Evolutionary conservation across 1,140 invertebrate genomes (phyloP).

Genomic region (Ooceraea biroi): DNA sequence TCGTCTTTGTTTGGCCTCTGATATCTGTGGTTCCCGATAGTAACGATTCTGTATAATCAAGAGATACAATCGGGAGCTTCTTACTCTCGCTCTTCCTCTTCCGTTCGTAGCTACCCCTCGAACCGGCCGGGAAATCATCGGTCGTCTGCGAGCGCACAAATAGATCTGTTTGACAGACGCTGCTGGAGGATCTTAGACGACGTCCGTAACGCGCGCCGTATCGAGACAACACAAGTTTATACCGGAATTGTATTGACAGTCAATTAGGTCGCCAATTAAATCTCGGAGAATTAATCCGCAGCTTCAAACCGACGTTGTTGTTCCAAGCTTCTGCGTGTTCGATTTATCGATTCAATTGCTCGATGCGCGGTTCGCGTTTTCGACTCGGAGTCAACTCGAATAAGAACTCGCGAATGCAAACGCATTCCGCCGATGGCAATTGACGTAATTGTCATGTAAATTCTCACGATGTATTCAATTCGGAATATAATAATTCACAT

Average conservation of each 20-base stretch:
- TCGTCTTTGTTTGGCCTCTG: not conserved
- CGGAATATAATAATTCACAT: no score
- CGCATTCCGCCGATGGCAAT: no score
- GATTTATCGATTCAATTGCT: not conserved
- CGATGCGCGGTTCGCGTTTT: not conserved
- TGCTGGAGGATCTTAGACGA: constrained; percentile 53
- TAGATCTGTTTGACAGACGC: constrained; percentile 48
- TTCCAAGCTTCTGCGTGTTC: not conserved
- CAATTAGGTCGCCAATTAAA: constrained; percentile 54
- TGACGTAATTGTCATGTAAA: no score
- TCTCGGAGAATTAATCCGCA: not conserved
- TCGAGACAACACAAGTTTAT: constrained; percentile 47
- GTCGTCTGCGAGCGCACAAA: constrained; percentile 14
- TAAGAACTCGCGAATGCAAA: not conserved
- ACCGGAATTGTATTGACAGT: constrained; percentile 41
- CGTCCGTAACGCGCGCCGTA: not conserved
- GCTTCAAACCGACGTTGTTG: not conserved
- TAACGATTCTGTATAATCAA: constrained; percentile 10
- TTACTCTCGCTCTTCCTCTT: constrained; percentile 27
- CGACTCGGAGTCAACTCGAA: not conserved
- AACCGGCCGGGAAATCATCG: constrained; percentile 40
- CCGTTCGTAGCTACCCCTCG: not conserved
- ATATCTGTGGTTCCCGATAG: not conserved
- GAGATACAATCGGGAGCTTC: no score
- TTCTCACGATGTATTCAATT: no score